Conservation (phyloP, 2,113 vertebrate genomes). For the Sinosuthora webbiana region DNA sequence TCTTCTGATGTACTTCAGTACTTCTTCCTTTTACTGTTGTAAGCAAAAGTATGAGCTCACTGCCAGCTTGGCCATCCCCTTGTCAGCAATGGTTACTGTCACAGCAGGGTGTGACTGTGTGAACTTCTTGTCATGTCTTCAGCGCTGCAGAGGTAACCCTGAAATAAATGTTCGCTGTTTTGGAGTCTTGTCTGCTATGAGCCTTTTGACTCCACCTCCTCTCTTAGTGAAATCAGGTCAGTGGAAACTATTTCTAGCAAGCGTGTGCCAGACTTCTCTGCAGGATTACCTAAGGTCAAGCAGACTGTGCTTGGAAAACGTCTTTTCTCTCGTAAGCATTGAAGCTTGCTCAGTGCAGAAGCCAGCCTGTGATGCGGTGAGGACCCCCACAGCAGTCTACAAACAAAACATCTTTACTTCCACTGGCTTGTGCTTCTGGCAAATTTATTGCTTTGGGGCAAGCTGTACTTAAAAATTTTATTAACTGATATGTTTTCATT, state of each 20-base stretch:
- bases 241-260: constrained; percentile 58
- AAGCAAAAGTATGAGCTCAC: neutral
- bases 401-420: neutral
- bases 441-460: neutral
- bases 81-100: neutral
- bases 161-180: neutral
- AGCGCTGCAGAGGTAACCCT: neutral
- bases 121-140: neutral
- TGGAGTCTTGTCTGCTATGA: neutral
- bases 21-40: neutral
- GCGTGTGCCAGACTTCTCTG: constrained; percentile 14
- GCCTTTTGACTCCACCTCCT: constrained; percentile 46
- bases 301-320: neutral
- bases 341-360: neutral
- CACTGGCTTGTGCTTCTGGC: neutral
- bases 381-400: neutral
- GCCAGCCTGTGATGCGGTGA: rapidly evolving
- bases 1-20: neutral
- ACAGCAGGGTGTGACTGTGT: neutral
- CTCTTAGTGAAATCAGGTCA: constrained; percentile 56
- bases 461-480: neutral
- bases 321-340: neutral
- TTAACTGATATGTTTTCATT: neutral
- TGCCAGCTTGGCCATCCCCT: neutral
- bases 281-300: constrained; percentile 32